Evolutionary conservation across 2,113 vertebrate genomes (phyloP), one percentile per base, ranked within the genome.

Genomic region (Sylvietta virens): DNA sequence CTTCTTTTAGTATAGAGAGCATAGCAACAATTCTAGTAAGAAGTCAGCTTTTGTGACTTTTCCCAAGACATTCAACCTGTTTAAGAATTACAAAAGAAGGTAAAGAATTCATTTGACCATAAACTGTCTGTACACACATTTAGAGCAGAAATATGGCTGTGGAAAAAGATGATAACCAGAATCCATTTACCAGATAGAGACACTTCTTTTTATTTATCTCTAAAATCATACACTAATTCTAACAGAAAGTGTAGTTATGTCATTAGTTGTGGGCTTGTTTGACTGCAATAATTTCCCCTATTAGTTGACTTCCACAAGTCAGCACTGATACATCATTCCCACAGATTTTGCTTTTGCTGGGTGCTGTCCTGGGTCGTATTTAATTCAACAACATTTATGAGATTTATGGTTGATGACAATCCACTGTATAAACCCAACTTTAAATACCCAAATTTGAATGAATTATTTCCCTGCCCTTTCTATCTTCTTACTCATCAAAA

Each of bases 21-120:
- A 54, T 5, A 73, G 23, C 8, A 86, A 70, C 3, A 69, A 20
- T 47, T 26, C 18, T 11, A 5, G 11, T 53, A 73, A 19, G 51
- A 69, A 85, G 24, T 58, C 47, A 56, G 6, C 2, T 3, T 56
- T 87, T 0, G 0, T 60, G 30, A 44, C 30, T 71, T 9, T 58
- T 69, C n/a, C 15, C 9, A 57, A 69, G 15, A 24, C 61, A 3
- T 58, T 66, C 20, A 58, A 45, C 67, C n/a, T 79, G 12, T 12
- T 84, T 72, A 84, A 62, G 24, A 54, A 60, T 64, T 81, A 53
- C 39, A 78, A 81, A 89, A 48, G 37, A 44, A 35, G 8, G 24
- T 71, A 77, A 64, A 90, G 22, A 44, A 90, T 76, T 79, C 9
- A 65, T 91, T 80, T 76, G 40, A 53, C 42, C 22, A 27, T 64